These are phyloP conservation scores for Malurus elegans DNA, from an alignment of 2,113 vertebrate genomes.

Conservation along the genomic window DNA sequence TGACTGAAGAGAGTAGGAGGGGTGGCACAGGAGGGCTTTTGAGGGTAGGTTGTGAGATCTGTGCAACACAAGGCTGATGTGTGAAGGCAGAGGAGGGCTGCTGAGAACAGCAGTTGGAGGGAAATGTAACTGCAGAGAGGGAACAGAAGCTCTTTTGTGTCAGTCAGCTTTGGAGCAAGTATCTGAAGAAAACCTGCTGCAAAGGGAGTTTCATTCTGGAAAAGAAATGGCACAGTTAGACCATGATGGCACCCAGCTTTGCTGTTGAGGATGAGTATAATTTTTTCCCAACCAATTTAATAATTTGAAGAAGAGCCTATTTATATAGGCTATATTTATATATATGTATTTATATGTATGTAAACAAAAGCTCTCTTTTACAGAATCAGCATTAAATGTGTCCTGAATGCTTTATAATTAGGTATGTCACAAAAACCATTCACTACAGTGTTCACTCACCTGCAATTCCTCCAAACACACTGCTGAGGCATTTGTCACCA, in stretches of 20 bases:
- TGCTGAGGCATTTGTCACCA: neutral
- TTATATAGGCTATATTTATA: too few relatives aligned
- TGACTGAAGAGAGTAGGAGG: accelerated
- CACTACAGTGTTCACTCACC: neutral
- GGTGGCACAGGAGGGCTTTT: neutral
- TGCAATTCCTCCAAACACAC: neutral
- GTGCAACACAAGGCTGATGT: neutral
- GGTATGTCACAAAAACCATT: neutral
- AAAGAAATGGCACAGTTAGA: neutral
- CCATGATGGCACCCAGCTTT: neutral
- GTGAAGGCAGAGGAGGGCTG: neutral
- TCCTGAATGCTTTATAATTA: neutral
- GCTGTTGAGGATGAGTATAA: neutral
- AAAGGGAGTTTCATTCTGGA: neutral
- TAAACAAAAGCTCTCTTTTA: neutral
- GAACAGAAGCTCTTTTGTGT: neutral
- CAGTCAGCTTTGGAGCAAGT: neutral
- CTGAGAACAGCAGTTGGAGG: neutral
- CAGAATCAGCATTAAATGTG: neutral
- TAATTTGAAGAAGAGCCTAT: neutral
- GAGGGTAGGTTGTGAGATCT: neutral
- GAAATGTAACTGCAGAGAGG: neutral
- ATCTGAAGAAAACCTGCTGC: neutral
- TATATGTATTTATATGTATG: too few relatives aligned
- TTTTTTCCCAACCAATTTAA: neutral